Percentiles rank a stretch among this genome's conserved stretches.
Conservation (phyloP, 2,797 vertebrate genomes). For the Labeo calbasu region DNA sequence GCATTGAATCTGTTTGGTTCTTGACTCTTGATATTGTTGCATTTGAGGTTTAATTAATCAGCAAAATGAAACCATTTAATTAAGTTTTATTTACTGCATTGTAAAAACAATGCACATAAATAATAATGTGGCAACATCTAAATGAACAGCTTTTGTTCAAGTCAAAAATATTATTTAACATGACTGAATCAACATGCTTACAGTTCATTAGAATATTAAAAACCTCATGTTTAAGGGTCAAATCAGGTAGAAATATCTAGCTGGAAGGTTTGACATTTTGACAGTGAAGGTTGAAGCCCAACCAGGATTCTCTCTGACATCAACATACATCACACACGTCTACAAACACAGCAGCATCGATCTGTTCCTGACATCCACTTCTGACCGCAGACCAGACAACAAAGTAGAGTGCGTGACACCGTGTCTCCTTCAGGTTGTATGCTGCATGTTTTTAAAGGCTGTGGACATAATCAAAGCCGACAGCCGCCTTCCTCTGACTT, state of each 20-base stretch:
- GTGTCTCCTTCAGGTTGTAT: not conserved
- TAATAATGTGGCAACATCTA: not conserved
- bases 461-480: slow-evolving; percentile 8
- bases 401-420: not conserved
- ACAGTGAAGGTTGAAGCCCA: not conserved
- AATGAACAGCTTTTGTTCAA: not conserved
- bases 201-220: not conserved
- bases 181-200: not conserved
- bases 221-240: not conserved
- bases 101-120: not conserved
- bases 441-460: slow-evolving; percentile 8
- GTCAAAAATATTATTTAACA: not conserved
- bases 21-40: not conserved
- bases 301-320: not conserved
- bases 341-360: not conserved
- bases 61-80: not conserved
- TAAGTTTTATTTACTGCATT: not conserved
- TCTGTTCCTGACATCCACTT: not conserved
- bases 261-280: not conserved
- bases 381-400: slow-evolving; percentile 7
- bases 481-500: not conserved
- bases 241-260: not conserved
- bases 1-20: not conserved
- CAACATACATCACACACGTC: not conserved
- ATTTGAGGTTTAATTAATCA: not conserved